Percentiles rank a stretch among this genome's conserved stretches.
Evolutionary conservation across 2,797 vertebrate genomes (phyloP).

Genomic region (Percopsis omiscomaycus): DNA sequence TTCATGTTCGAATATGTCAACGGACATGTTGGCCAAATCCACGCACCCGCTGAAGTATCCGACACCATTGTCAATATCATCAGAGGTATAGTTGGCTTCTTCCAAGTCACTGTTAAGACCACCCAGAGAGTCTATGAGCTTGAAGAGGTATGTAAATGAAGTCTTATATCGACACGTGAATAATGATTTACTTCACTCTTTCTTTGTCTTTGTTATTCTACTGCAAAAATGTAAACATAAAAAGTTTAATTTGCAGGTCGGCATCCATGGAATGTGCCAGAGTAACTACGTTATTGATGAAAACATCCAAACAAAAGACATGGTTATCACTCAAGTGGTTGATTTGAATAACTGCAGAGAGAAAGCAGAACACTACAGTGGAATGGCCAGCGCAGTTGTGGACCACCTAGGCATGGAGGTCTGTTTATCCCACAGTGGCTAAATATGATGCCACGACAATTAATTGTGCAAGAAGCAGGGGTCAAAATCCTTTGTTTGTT

Average conservation of each 20-base stretch:
- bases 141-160: constrained; percentile 68
- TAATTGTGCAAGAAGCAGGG: constrained; percentile 8
- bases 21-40: constrained; percentile 76
- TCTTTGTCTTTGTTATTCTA: too few relatives aligned
- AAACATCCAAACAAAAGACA: constrained; percentile 55
- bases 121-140: constrained; percentile 79
- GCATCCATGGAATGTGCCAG: constrained; percentile 83
- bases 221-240: too few relatives aligned
- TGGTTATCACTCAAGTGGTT: constrained; percentile 74
- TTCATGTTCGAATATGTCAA: constrained; percentile 80
- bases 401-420: constrained; percentile 77
- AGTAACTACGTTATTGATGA: constrained; percentile 78
- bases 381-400: constrained; percentile 72
- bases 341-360: constrained; percentile 80
- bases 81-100: constrained; percentile 77
- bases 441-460: neutral
- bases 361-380: constrained; percentile 71
- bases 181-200: neutral
- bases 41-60: constrained; percentile 68
- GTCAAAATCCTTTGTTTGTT: constrained; percentile 18
- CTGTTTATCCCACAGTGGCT: constrained; percentile 2
- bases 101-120: constrained; percentile 82
- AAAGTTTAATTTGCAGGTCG: constrained; percentile 53
- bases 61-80: constrained; percentile 77
- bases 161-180: neutral